Base-by-base conservation (phyloP, 2,797 vertebrate species). In the Pseudomugil tenellus region DNA sequence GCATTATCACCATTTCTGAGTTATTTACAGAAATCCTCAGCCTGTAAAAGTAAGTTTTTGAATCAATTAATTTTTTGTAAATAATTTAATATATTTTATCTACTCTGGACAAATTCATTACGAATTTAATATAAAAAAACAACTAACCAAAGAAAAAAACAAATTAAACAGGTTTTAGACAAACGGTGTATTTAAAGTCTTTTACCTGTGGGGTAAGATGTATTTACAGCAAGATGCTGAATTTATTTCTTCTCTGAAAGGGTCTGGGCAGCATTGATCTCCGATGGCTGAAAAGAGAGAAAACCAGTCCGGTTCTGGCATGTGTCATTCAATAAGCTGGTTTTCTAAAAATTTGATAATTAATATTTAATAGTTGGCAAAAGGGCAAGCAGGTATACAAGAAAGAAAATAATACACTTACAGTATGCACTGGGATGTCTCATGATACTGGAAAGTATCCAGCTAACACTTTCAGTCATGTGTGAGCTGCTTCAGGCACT, bases 201-300 rank as follows among this genome's bases (percentile, higher is more conserved):
- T 43, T 76, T 32, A 57, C 34, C 62, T 58, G 29, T 48, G 43
- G 39, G 37, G 12, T 39, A 14, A 14, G 12, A 39, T n/a, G 39
- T 72, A 31, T 56, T 43, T 53, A 7, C 43, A 65, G 43, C 26
- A 43, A 59, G 32, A 35, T 25, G 8, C 41, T 71, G 63, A 77
- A 58, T 67, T 52, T 32, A 13, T 23, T 54, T 14, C 23, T 13
- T 16, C 39, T 69, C 54, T 53, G 29, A 28, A 4, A 16, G 14
- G 19, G 19, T 12, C 67, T 70, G 26, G 52, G 67, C 23, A 17
- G 54, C 55, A 56, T 32, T 32, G 51, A 26, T 26, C 19, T 21
- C 66, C 37, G 58, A 23, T 41, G 12, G 14, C 23, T 63, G 19
- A 21, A 19, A 55, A 59, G 58, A 61, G 35, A n/a, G n/a, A n/a